Evolutionary conservation across 2,113 vertebrate species (phyloP), one percentile per base, ranked within the genome.

Genomic region (Etheostoma cragini): DNA sequence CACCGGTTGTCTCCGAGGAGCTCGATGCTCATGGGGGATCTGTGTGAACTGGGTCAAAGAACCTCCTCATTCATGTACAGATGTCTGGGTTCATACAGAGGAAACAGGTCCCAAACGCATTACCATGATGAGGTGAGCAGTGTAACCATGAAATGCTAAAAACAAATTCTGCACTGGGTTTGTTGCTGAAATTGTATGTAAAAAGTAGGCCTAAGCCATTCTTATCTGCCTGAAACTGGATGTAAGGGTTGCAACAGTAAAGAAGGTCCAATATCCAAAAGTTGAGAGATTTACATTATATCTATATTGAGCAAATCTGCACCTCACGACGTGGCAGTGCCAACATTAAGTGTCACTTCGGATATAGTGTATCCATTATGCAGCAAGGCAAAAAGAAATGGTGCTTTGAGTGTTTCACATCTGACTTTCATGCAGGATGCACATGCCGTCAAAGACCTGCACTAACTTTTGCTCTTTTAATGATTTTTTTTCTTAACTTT

Each of bases 31-130:
- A 33, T 26, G 33, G 62, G 76, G 67, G 26, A 78, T 82, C 68
- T 64, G 73, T 68, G 64, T 88, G 84, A 91, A 90, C 49, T 78
- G 83, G 83, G 90, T 92, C 83, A 88, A 88, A 88, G 19, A 70
- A 56, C 38, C 63, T 82, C 64, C 35, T 56, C 76, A 58, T 87
- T 85, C 56, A 69, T 62, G 62, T 5, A 38, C 61, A 81, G 63
- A 67, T 81, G 63, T 52, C n/a, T 69, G 50, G 47, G 38, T 70
- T 75, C 72, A 53, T 72, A 46, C 45, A 76, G 21, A 73, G 47
- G 24, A 81, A 82, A 81, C 62, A 11, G 45, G 11, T 54, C 7
- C 17, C 14, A 15, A 11, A 49, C 60, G 74, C 50, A 54, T 24
- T 22, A 63, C 22, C 61, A 16, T 42, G 10, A 42, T 42, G 6